These are phyloP conservation scores for Drosophila incognita DNA, from an alignment of 2,888 invertebrate species.

Conservation along the genomic window DNA sequence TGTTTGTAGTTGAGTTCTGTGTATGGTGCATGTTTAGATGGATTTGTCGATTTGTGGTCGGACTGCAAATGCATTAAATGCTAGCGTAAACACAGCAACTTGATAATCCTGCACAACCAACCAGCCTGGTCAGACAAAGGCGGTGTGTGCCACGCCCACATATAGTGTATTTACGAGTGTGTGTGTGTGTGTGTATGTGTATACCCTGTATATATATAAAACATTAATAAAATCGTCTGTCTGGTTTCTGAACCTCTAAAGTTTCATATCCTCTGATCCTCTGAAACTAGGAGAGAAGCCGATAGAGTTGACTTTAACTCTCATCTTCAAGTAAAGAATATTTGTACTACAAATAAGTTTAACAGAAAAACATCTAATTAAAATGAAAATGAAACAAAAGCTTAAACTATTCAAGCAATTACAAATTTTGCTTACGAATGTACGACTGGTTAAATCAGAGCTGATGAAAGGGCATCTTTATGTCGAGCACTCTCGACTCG, in stretches of 20 bases:
- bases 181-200: conserved; percentile 1
- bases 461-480: neutral
- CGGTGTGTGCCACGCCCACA: conserved; percentile 58
- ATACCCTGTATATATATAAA: neutral
- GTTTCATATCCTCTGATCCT: neutral
- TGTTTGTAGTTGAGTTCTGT: conserved; percentile 25
- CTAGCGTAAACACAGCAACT: conserved; percentile 69
- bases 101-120: conserved; percentile 37
- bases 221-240: neutral
- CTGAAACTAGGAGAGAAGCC: neutral
- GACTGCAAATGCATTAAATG: conserved; percentile 78
- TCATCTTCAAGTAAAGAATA: neutral
- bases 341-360: neutral
- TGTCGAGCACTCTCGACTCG: neutral
- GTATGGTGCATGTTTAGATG: conserved; percentile 68
- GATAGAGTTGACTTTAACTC: neutral
- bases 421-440: neutral
- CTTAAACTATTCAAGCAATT: neutral
- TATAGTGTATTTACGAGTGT: neutral
- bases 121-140: conserved; percentile 28
- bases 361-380: rapidly evolving
- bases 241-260: rapidly evolving
- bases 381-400: neutral
- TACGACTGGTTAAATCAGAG: neutral
- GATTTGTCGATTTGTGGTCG: conserved; percentile 80